Conservation (phyloP, 2,888 invertebrate genomes). For the Acleris cristana region DNA sequence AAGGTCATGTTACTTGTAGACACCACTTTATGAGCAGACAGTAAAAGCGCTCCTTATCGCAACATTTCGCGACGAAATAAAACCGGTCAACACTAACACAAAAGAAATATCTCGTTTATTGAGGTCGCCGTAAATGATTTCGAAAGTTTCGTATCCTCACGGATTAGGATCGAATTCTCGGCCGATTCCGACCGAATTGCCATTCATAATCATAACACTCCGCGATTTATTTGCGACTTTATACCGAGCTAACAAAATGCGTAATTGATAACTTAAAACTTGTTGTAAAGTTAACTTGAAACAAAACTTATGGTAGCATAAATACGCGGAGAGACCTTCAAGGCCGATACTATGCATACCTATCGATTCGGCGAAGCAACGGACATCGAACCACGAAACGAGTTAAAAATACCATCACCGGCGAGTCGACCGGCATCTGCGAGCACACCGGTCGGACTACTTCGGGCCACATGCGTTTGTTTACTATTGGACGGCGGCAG, state of each 20-base stretch:
- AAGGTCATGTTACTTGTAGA: slow-evolving; percentile 68
- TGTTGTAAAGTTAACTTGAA: slow-evolving; percentile 20
- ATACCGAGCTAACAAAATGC: background rate
- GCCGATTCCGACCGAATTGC: slow-evolving; percentile 51
- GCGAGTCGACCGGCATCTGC: slow-evolving; percentile 77
- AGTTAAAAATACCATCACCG: slow-evolving; percentile 80
- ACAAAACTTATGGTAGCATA: slow-evolving; percentile 10
- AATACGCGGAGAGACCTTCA: slow-evolving; percentile 52
- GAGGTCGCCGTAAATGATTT: slow-evolving; percentile 54
- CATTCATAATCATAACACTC: slow-evolving; percentile 54
- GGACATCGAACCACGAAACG: slow-evolving; percentile 82
- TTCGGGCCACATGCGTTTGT: slow-evolving; percentile 80
- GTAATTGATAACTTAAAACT: slow-evolving; percentile 4
- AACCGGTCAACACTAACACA: slow-evolving; percentile 47
- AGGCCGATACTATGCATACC: slow-evolving; percentile 72
- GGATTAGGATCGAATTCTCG: slow-evolving; percentile 40
- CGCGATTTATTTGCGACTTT: background rate
- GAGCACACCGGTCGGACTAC: slow-evolving; percentile 79
- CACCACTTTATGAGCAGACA: slow-evolving; percentile 59
- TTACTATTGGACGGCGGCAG: slow-evolving; percentile 77
- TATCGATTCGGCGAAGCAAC: slow-evolving; percentile 78
- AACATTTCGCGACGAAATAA: slow-evolving; percentile 59
- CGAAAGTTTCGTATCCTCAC: slow-evolving; percentile 60
- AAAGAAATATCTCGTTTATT: slow-evolving; percentile 52
- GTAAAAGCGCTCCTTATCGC: slow-evolving; percentile 66